Conservation (phyloP, 1,140 invertebrate genomes). For the Drosophila seguyi region DNA sequence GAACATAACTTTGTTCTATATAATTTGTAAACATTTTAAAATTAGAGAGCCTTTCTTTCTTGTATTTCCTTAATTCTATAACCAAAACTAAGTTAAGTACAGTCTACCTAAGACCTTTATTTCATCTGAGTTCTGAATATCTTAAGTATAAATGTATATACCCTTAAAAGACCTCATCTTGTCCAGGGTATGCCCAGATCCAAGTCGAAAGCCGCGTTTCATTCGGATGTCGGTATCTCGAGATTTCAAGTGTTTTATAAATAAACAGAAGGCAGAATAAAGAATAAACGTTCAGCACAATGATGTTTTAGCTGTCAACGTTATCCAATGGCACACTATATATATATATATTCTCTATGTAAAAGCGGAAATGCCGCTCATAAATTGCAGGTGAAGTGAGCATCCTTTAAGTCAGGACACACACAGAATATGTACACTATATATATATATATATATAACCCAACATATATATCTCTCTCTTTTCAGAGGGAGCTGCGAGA, state of each 20-base stretch:
- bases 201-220: constrained; percentile 70
- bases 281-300: constrained; percentile 27
- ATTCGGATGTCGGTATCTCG: constrained; percentile 60
- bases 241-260: constrained; percentile 80
- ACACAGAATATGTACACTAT: constrained; percentile 14
- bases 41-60: too few relatives aligned
- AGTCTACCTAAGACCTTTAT: neutral
- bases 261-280: constrained; percentile 61
- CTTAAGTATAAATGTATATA: neutral
- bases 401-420: neutral
- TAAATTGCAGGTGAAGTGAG: constrained; percentile 67
- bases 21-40: neutral
- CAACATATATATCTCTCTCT: constrained; percentile 1
- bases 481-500: constrained; percentile 82
- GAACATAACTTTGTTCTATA: neutral
- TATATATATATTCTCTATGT: neutral
- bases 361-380: constrained; percentile 68
- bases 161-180: neutral
- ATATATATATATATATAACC: too few relatives aligned
- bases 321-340: constrained; percentile 28
- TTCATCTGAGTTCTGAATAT: neutral
- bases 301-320: constrained; percentile 46
- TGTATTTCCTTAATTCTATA: too few relatives aligned
- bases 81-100: neutral
- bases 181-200: constrained; percentile 15